phyloP scores from a whole-genome alignment of 2,113 vertebrate species.

The Eulacestoma nigropectus region DNA sequence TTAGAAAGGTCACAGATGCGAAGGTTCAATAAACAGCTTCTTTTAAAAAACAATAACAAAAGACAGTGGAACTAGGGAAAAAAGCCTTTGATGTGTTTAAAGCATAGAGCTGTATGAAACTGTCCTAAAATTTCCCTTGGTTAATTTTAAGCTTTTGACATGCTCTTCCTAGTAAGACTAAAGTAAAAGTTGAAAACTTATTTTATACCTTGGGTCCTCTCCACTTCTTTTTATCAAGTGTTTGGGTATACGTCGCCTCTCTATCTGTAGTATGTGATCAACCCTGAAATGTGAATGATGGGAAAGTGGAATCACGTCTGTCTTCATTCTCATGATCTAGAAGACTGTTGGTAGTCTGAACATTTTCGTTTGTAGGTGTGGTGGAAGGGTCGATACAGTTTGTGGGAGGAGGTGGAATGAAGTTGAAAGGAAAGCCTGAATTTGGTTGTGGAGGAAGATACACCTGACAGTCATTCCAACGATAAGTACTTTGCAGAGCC shows the following conservation, averaged over 20 bases:
- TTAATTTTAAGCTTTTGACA: neutral
- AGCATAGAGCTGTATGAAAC: neutral
- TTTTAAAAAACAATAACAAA: neutral
- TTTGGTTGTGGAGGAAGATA: neutral
- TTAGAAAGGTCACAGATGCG: constrained; percentile 14
- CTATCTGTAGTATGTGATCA: neutral
- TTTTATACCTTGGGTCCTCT: neutral
- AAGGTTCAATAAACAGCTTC: constrained; percentile 24
- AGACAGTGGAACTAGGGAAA: neutral
- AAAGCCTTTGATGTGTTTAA: neutral
- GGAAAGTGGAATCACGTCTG: neutral
- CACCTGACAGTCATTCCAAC: neutral
- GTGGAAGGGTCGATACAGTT: neutral
- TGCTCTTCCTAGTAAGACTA: neutral
- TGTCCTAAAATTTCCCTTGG: neutral
- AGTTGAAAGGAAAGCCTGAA: neutral
- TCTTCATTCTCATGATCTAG: neutral
- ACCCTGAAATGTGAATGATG: neutral
- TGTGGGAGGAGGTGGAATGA: neutral
- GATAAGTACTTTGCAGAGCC: neutral
- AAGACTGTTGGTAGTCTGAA: neutral
- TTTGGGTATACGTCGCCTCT: neutral
- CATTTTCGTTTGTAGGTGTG: neutral
- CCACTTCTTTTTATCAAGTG: neutral
- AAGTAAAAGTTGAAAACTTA: neutral